Conservation (phyloP, 2,113 vertebrate species). For the Sterna hirundo region DNA sequence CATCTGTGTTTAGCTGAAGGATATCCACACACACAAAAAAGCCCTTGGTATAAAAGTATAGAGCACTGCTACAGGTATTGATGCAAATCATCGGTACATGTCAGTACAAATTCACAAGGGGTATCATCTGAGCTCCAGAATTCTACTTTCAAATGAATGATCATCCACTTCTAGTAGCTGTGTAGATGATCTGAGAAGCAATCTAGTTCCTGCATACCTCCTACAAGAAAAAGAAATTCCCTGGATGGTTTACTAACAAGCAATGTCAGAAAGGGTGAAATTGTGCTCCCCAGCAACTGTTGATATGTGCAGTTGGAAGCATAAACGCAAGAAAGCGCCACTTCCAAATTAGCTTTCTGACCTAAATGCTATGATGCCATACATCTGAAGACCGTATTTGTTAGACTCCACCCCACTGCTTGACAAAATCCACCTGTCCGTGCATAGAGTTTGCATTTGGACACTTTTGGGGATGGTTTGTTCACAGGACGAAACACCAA, state of each 20-base stretch:
- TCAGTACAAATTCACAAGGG: neutral
- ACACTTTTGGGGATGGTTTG: neutral
- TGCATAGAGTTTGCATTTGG: neutral
- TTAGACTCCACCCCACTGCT: neutral
- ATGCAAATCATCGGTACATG: neutral
- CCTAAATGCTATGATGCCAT: neutral
- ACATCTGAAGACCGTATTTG: neutral
- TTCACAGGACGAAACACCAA: neutral
- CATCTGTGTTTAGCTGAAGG: neutral
- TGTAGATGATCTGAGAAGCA: neutral
- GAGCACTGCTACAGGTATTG: neutral
- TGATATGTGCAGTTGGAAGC: neutral
- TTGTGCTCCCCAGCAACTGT: neutral
- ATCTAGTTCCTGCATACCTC: neutral
- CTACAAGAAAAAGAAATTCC: neutral
- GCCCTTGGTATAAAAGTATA: neutral
- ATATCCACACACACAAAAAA: neutral
- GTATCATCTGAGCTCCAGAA: neutral
- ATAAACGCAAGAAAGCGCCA: neutral
- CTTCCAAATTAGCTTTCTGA: neutral
- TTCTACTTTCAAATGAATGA: neutral
- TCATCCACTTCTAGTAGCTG: neutral
- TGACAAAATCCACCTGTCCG: neutral
- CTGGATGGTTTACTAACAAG: neutral
- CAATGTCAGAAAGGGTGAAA: neutral